Evolutionary conservation across 2,797 vertebrate genomes (phyloP).

Genomic region (Rachycentron canadum): DNA sequence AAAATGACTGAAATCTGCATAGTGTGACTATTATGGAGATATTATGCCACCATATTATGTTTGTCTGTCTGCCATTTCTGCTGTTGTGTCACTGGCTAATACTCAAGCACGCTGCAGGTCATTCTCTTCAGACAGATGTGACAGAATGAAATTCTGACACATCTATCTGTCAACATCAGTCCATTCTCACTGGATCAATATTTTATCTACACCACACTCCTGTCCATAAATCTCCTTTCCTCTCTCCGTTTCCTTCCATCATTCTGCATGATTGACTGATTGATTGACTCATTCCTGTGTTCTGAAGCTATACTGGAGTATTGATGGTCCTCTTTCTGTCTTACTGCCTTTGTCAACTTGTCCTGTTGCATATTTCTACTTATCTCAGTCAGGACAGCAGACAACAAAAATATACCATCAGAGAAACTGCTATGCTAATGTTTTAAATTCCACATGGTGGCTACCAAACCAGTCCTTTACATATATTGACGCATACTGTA

Average conservation of each 20-base stretch:
- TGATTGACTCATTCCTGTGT: conserved; percentile 35
- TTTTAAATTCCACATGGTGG: not conserved
- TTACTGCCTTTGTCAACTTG: conserved; percentile 2
- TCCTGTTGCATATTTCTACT: conserved; percentile 17
- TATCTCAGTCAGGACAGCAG: not conserved
- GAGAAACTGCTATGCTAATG: not conserved
- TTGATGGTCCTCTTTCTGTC: not conserved
- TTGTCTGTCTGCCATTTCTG: conserved; percentile 46
- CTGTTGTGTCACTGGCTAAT: conserved; percentile 26
- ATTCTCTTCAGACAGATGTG: conserved; percentile 42
- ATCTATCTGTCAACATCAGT: conserved; percentile 70
- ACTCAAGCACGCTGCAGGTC: conserved; percentile 16
- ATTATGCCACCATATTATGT: not conserved
- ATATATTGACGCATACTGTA: too few relatives aligned
- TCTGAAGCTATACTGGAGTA: conserved; percentile 15
- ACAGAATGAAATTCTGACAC: conserved; percentile 43
- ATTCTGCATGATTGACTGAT: conserved; percentile 65
- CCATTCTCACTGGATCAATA: conserved; percentile 68
- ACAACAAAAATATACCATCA: conserved; percentile 9
- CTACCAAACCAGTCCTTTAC: not conserved
- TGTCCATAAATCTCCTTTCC: conserved; percentile 66
- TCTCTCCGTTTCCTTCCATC: conserved; percentile 64
- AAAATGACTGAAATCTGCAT: not conserved
- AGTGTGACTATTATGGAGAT: conserved; percentile 7
- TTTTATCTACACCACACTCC: conserved; percentile 64